phyloP scores from a whole-genome alignment of 2,797 vertebrate genomes.

The Spea hammondii region DNA sequence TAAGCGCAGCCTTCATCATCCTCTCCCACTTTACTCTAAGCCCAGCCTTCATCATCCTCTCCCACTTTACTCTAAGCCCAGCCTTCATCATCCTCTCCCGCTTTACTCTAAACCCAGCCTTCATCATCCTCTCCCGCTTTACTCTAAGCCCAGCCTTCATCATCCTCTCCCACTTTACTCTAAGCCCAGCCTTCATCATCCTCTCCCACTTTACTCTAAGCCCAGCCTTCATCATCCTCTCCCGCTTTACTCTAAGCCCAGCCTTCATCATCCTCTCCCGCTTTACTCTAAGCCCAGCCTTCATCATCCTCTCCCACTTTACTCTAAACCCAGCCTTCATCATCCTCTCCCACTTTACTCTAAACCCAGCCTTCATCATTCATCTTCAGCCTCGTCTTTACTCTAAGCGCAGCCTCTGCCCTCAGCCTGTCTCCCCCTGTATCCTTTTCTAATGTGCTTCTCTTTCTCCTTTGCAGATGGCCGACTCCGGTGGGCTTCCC shows the following conservation, averaged over 20 bases:
- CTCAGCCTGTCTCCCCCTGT: constrained; percentile 28
- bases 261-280: not conserved
- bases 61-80: not conserved
- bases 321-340: not conserved
- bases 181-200: not conserved
- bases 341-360: not conserved
- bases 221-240: no score
- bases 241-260: not conserved
- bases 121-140: not conserved
- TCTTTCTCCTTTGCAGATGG: constrained; percentile 75
- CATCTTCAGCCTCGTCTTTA: not conserved
- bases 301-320: not conserved
- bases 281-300: not conserved
- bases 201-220: not conserved
- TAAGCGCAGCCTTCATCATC: not conserved
- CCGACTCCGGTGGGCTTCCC: constrained; percentile 91
- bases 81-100: not conserved
- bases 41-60: not conserved
- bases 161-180: not conserved
- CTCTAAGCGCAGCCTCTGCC: not conserved
- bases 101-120: not conserved
- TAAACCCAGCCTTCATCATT: no score
- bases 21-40: no score
- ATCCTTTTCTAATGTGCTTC: not conserved
- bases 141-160: not conserved